Evolutionary conservation across 64 coral and sea anemone genomes (phyloP), one percentile per base, ranked within the genome.

Genomic region (Dendronephthya gigantea): DNA sequence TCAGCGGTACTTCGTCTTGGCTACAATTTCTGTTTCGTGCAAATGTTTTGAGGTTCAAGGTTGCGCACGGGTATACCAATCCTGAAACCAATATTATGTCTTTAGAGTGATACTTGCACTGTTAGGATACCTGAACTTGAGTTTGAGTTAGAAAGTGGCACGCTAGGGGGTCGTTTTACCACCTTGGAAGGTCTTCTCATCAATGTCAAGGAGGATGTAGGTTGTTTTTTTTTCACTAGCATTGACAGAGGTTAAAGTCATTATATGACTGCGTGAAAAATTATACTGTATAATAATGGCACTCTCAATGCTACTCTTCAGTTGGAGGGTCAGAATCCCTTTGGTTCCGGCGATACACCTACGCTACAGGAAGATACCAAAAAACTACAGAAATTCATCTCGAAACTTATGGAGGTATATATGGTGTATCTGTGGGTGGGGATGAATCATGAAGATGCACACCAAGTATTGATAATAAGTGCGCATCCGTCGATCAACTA

Each of bases 71-170:
- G n/a, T 6, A 45, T 45, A 6, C 41, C 11, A 11, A 45, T 45
- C 41, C 41, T 45, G 15, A 29, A 12, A 50, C 22, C 76, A 31
- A 23, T 39, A 52, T 84, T 34, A 23, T 39, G 50, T 82, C 39
- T 49, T 59, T 84, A 98, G 95, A 91, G 92, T 9, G 95, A 98
- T 38, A 98, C 95, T 8, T 98, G 95, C 86, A 84, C 48, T 38
- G 39, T 98, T 1, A 69, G 35, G 30, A 74, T 98, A 85, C 95
- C 95, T 2, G 92, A 88, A 36, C 11, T 98, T 48, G 90, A 93
- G 0, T 98, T 98, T 39, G 52, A 83, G 23, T 41, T 83, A 15
- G 35, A 86, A 5, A 85, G 88, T 41, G 92, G 91, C 0, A 93
- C 92, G 10, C 51, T 93, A 28, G 92, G 92, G 35, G 92, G 95